These are phyloP conservation scores for Oscheius sp. DNA, from an alignment of 2,888 invertebrate genomes.

Conservation along the genomic window DNA sequence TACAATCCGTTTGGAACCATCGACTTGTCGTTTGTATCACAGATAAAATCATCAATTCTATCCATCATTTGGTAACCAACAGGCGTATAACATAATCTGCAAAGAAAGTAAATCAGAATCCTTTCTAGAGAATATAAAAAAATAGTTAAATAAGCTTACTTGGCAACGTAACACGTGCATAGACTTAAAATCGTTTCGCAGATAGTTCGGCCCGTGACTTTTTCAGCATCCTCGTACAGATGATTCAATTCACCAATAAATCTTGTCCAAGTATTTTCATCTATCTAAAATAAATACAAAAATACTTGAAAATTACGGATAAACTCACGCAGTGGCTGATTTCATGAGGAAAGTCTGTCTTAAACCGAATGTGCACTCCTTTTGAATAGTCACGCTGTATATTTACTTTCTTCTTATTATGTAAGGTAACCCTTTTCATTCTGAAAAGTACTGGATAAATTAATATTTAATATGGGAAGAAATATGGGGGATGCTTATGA, in stretches of 20 bases:
- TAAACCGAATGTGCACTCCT: conserved; percentile 15
- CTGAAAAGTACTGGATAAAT: background rate
- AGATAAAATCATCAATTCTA: conserved; percentile 17
- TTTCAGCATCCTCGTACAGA: conserved; percentile 27
- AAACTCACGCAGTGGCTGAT: conserved; percentile 13
- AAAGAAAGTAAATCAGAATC: no score
- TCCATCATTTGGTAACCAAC: conserved; percentile 15
- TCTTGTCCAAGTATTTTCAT: conserved; percentile 11
- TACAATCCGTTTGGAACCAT: conserved; percentile 19
- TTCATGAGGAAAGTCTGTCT: conserved; percentile 15
- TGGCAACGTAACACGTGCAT: conserved; percentile 13
- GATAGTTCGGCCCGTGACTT: conserved; percentile 17
- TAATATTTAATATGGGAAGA: no score
- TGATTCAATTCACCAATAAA: conserved; percentile 14
- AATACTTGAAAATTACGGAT: background rate
- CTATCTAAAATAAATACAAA: conserved; percentile 9
- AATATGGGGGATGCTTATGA: no score
- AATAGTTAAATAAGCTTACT: no score
- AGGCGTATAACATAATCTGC: conserved; percentile 17
- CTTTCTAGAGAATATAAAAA: no score
- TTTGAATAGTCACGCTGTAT: conserved; percentile 29
- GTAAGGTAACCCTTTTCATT: conserved; percentile 7
- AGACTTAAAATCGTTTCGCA: conserved; percentile 14
- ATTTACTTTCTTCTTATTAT: conserved; percentile 23
- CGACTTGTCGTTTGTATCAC: conserved; percentile 18